Conservation (phyloP, 2,113 vertebrate species). For the Calyptommatus sinebrachiatus region DNA sequence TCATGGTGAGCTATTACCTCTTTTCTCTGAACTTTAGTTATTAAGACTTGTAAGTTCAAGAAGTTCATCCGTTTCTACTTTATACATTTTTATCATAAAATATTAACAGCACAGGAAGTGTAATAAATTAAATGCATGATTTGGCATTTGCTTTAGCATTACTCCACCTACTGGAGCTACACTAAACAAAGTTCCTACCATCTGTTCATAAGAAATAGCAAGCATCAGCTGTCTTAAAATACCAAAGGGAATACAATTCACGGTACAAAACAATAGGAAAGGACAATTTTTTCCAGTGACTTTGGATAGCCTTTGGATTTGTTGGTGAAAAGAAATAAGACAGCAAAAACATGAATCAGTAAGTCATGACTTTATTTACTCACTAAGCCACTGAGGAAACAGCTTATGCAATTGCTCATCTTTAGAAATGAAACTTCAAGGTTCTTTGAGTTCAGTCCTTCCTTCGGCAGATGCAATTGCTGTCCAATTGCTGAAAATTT, state of each 20-base stretch:
- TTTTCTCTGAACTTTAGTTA: slow-evolving; percentile 1
- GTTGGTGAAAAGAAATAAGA: not conserved
- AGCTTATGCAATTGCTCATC: not conserved
- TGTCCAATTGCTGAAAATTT: not conserved
- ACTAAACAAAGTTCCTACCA: slow-evolving; percentile 46
- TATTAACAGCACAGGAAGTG: slow-evolving; percentile 52
- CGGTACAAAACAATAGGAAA: not conserved
- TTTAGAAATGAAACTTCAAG: not conserved
- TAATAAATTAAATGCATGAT: not conserved
- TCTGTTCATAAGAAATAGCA: not conserved
- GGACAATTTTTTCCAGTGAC: not conserved
- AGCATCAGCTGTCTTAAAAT: not conserved
- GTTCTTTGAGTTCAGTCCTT: not conserved
- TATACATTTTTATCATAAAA: slow-evolving; percentile 46
- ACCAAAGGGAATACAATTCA: not conserved
- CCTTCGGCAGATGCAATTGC: not conserved
- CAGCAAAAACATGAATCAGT: not conserved
- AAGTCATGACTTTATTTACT: not conserved
- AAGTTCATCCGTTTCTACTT: slow-evolving; percentile 36
- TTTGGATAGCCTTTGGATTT: no score
- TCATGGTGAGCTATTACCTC: not conserved
- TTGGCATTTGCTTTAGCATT: slow-evolving; percentile 74
- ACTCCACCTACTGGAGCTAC: slow-evolving; percentile 77
- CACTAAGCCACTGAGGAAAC: not conserved
- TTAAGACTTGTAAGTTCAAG: slow-evolving; percentile 10